Evolutionary conservation across 2,113 vertebrate genomes (phyloP).

Genomic region (Eubucco bourcierii): DNA sequence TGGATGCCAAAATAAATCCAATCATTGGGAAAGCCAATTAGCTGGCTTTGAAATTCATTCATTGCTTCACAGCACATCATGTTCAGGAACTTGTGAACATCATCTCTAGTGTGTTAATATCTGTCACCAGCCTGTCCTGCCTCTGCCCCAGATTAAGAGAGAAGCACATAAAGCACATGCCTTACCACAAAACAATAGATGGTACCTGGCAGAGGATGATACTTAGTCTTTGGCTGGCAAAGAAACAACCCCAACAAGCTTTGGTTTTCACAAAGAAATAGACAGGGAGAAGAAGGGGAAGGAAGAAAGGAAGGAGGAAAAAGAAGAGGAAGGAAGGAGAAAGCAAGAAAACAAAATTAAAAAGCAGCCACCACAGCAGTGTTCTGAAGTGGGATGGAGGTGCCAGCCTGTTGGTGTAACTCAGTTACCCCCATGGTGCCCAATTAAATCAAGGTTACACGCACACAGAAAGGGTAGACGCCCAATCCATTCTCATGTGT

Average conservation of each 20-base stretch:
- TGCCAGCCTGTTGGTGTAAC: background rate
- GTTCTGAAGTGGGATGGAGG: background rate
- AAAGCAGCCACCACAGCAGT: background rate
- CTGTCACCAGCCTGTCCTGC: background rate
- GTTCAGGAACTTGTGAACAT: background rate
- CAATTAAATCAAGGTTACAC: background rate
- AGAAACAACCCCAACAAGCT: background rate
- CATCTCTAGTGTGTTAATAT: background rate
- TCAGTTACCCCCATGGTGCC: background rate
- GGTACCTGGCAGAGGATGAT: background rate
- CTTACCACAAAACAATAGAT: background rate
- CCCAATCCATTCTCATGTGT: background rate
- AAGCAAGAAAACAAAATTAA: background rate
- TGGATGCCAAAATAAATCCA: background rate
- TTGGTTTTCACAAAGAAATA: background rate
- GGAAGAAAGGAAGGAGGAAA: background rate
- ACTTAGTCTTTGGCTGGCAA: background rate
- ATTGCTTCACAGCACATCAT: background rate
- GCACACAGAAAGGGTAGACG: background rate
- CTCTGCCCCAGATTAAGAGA: background rate
- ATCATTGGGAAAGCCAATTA: background rate
- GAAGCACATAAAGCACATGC: background rate
- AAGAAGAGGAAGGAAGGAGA: background rate
- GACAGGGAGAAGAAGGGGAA: fast-evolving
- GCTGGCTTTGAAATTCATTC: background rate